Evolutionary conservation across 2,797 vertebrate species (phyloP).

Genomic region (Coracias cyanogaster): DNA sequence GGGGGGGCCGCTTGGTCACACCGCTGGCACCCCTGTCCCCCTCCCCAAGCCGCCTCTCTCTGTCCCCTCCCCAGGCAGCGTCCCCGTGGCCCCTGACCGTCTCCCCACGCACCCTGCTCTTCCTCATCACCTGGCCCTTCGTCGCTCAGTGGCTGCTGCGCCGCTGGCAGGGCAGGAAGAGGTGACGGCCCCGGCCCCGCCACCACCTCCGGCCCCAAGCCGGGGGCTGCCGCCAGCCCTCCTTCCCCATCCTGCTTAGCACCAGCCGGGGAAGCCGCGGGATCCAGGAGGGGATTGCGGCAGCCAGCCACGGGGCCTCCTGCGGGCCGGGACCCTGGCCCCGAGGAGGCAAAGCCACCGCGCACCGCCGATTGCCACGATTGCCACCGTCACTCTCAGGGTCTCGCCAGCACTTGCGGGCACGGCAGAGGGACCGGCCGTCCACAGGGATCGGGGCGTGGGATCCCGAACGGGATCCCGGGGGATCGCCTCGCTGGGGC

Average conservation of each 20-base stretch:
- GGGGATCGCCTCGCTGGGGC: not conserved
- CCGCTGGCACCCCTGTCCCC: not conserved
- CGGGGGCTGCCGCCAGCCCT: not conserved
- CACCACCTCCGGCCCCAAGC: accelerated
- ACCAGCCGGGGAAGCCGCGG: not conserved
- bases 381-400: not conserved
- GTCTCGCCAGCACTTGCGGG: not conserved
- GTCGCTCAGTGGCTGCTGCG: slow-evolving; percentile 87
- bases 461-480: not conserved
- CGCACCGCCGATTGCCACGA: not conserved
- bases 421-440: not conserved
- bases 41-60: accelerated
- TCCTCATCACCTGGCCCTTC: slow-evolving; percentile 93
- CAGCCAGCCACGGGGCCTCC: not conserved
- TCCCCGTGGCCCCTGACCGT: slow-evolving; percentile 79
- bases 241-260: not conserved
- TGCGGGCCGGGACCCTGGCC: not conserved
- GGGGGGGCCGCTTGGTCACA: not conserved
- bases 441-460: accelerated
- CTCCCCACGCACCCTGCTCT: slow-evolving; percentile 81
- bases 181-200: slow-evolving; percentile 37
- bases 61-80: slow-evolving; percentile 62
- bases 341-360: not conserved
- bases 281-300: not conserved
- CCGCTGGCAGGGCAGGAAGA: slow-evolving; percentile 76